Base-by-base conservation (phyloP, 2,888 invertebrate genomes). In the Crematogaster levior region DNA sequence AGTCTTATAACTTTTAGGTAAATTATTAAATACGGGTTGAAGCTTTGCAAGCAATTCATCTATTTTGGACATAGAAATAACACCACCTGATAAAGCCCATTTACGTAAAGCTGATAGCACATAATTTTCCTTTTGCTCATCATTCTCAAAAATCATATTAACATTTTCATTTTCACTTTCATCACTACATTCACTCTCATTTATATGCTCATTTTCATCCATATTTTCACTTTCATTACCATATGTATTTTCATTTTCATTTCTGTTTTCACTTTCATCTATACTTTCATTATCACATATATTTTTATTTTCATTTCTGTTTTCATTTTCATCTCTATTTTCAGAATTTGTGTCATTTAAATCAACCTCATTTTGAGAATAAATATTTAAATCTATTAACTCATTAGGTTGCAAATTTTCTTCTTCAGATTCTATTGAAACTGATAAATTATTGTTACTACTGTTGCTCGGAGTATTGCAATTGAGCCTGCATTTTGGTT, bases 1-100 rank as follows among this genome's bases (percentile, higher is more conserved):
- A n/a, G n/a, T 63, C 15, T 74, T 74, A 63, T 63, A 74, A 65
- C 43, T 74, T 65, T 68, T 77, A 53, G 51, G 53, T n/a, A 77
- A 15, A 34, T 56, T 63, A 15, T 53, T 37, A 68, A 43, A 77
- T 30, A 75, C 68, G 15, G 27, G 37, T 24, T 30, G 34, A 34
- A 75, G 75, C 48, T 66, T 37, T 5, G 24, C 30, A 24, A 66
- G 21, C 12, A 75, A 37, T 34, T 75, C 40, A 24, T 75, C 15
- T 18, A 75, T 68, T 68, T 68, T 68, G 1, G 30, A 51, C 51
- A 68, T 68, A 5, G 48, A 68, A 48, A 68, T 30, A 68, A 68
- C 27, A 51, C 48, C 68, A 66, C 30, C 48, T 68, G 66, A 51
- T 51, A 21, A 51, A 34, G 68, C 68, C 68, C 51, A 68, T 18